Percentiles rank a stretch among this genome's conserved stretches.
phyloP scores from a whole-genome alignment of 2,113 vertebrate genomes.

The Menura novaehollandiae region DNA sequence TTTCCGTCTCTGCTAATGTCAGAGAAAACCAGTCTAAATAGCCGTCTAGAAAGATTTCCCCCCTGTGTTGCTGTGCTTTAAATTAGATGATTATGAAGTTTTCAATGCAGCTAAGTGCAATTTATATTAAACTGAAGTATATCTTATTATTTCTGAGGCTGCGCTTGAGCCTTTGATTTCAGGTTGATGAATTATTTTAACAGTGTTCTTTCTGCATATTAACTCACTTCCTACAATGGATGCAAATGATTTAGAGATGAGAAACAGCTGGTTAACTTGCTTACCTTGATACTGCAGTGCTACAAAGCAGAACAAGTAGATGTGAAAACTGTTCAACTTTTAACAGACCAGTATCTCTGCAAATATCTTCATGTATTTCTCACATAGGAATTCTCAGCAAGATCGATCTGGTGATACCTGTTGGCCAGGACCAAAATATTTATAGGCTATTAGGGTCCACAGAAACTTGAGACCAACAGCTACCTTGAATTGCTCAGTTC shows the following conservation, averaged over 20 bases:
- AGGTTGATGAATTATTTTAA: constrained; percentile 5
- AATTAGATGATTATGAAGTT: constrained; percentile 45
- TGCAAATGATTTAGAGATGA: neutral
- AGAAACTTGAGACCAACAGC: neutral
- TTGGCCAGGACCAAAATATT: neutral
- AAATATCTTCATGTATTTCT: neutral
- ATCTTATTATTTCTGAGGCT: constrained; percentile 21
- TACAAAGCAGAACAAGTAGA: neutral
- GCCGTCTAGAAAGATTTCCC: neutral
- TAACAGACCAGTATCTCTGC: neutral
- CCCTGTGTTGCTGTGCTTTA: neutral
- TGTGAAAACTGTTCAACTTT: neutral
- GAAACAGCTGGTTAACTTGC: neutral
- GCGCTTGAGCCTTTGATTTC: neutral
- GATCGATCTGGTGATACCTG: neutral
- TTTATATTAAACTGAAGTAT: constrained; percentile 36
- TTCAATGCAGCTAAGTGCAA: neutral
- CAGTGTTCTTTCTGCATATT: neutral
- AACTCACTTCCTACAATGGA: neutral
- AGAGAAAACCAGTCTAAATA: constrained; percentile 28
- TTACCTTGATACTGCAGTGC: neutral
- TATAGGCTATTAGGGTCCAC: neutral
- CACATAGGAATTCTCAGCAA: neutral
- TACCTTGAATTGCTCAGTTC: neutral
- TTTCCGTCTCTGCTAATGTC: constrained; percentile 35